Percentiles rank a stretch among this genome's conserved stretches.
phyloP scores from a whole-genome alignment of 1,140 invertebrate species.

The Drosophila orena region DNA sequence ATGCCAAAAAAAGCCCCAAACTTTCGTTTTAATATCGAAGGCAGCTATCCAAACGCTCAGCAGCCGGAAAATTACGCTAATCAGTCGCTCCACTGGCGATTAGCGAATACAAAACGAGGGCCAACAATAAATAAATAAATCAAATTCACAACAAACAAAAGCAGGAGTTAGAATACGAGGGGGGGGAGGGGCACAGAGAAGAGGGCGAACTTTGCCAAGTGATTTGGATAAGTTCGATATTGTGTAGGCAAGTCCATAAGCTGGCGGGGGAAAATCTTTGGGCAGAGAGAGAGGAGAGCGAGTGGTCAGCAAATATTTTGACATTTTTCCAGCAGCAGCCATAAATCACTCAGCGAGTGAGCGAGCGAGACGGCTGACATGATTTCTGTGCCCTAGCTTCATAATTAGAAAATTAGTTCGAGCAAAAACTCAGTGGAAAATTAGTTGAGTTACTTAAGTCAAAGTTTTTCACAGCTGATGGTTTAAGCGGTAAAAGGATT shows the following conservation, averaged over 20 bases:
- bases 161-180: conserved; percentile 12
- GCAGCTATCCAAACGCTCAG: conserved; percentile 19
- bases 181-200: conserved; percentile 10
- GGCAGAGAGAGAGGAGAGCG: conserved; percentile 1
- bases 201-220: conserved; percentile 63
- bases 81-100: conserved; percentile 78
- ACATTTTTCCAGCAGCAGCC: conserved; percentile 77
- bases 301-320: conserved; percentile 70
- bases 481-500: no score
- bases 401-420: conserved; percentile 84
- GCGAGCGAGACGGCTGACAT: conserved; percentile 59
- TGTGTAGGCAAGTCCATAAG: conserved; percentile 54
- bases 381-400: conserved; percentile 67
- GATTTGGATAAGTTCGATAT: conserved; percentile 77
- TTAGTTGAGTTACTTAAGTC: background rate
- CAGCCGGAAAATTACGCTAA: conserved; percentile 77
- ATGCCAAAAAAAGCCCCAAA: conserved; percentile 15
- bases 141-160: conserved; percentile 57
- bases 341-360: conserved; percentile 69
- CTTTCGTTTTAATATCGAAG: conserved; percentile 43
- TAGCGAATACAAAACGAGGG: conserved; percentile 46
- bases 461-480: background rate
- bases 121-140: conserved; percentile 81
- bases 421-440: conserved; percentile 31
- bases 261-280: conserved; percentile 17